Evolutionary conservation across 2,888 invertebrate genomes (phyloP).

Genomic region (Anaspis maculata): DNA sequence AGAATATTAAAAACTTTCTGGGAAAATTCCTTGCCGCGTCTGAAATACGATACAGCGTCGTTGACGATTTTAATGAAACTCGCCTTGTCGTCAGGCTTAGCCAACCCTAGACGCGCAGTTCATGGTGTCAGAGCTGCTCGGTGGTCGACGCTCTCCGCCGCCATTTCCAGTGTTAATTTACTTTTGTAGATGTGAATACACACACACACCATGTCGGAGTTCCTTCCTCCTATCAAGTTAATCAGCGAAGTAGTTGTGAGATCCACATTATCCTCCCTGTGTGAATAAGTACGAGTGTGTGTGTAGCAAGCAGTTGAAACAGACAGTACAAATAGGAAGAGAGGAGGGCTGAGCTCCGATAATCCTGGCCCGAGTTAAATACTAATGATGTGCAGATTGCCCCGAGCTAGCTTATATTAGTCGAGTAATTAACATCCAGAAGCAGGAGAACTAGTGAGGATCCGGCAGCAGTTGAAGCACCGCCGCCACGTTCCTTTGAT

Average conservation of each 20-base stretch:
- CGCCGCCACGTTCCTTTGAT: slow-evolving; percentile 12
- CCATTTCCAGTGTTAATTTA: slow-evolving; percentile 6
- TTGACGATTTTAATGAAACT: slow-evolving; percentile 8
- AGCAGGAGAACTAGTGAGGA: slow-evolving; percentile 14
- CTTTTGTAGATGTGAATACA: too few relatives aligned
- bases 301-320: too few relatives aligned
- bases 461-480: slow-evolving; percentile 2
- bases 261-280: too few relatives aligned
- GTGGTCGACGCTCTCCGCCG: too few relatives aligned
- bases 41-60: slow-evolving; percentile 5
- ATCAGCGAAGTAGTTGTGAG: slow-evolving; percentile 4
- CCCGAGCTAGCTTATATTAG: slow-evolving; percentile 30
- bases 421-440: slow-evolving; percentile 31
- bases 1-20: too few relatives aligned
- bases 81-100: too few relatives aligned
- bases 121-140: too few relatives aligned
- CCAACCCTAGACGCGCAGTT: too few relatives aligned
- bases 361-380: slow-evolving; percentile 28
- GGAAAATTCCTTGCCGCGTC: too few relatives aligned
- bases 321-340: slow-evolving; percentile 8
- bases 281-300: too few relatives aligned
- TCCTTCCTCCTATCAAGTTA: slow-evolving; percentile 3
- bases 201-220: too few relatives aligned
- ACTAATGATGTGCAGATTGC: slow-evolving; percentile 35
- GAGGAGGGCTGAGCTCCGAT: slow-evolving; percentile 16